Conservation (phyloP, 2,888 invertebrate species). For the Drosophila mettleri region DNA sequence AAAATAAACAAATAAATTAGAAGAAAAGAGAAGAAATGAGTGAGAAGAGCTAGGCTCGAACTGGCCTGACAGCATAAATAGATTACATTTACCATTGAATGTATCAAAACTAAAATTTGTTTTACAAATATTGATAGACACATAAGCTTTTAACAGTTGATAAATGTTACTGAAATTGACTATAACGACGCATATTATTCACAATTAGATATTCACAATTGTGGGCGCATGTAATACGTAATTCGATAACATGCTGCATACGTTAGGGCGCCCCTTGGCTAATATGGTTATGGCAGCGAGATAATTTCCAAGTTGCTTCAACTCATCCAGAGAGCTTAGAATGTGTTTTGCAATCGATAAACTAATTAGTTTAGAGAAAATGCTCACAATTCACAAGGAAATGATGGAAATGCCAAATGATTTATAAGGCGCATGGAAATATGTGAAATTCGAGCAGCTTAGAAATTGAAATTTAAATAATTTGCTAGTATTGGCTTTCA, state of each 20-base stretch:
- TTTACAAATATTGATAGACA: no score
- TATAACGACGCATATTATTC: no score
- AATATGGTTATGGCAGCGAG: background rate
- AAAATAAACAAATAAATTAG: no score
- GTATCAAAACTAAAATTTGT: no score
- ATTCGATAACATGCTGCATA: background rate
- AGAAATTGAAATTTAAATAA: constrained; percentile 24
- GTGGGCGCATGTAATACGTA: background rate
- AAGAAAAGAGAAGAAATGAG: no score
- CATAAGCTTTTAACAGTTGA: no score
- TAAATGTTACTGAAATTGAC: no score
- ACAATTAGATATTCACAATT: no score
- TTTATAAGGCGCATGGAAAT: constrained; percentile 3
- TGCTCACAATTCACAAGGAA: background rate
- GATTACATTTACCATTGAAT: no score
- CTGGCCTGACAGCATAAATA: no score
- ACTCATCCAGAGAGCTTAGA: background rate
- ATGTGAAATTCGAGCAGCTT: background rate
- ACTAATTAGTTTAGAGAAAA: background rate
- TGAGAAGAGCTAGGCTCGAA: no score
- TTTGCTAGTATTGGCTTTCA: constrained; percentile 20
- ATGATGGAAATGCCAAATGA: background rate
- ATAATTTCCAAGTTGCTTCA: background rate
- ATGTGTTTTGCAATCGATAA: constrained; percentile 2
- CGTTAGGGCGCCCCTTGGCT: background rate